Percentiles rank a stretch among this genome's conserved stretches.
phyloP scores from a whole-genome alignment of 2,113 vertebrate genomes.

The Heterochromis multidens region DNA sequence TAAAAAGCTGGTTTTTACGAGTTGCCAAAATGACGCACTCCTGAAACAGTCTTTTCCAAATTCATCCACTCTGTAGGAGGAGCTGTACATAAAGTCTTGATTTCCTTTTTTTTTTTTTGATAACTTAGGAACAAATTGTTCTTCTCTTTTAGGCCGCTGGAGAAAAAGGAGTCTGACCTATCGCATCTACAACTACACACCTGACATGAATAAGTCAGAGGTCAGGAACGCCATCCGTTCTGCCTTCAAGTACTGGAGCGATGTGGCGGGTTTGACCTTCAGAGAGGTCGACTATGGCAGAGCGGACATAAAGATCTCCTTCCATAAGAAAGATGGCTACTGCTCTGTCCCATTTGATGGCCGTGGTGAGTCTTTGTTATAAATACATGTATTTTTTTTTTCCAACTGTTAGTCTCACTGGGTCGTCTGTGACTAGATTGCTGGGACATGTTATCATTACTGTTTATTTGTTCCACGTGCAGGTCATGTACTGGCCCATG shows the following conservation, averaged over 20 bases:
- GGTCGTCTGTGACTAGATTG: neutral
- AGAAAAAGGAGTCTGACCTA: slow-evolving; percentile 83
- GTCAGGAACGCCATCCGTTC: slow-evolving; percentile 72
- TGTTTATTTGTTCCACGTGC: neutral
- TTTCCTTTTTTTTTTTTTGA: neutral
- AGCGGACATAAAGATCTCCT: slow-evolving; percentile 84
- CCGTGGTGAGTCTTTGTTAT: slow-evolving; percentile 53
- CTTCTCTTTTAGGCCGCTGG: slow-evolving; percentile 79
- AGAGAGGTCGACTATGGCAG: slow-evolving; percentile 75
- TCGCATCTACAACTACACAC: slow-evolving; percentile 80
- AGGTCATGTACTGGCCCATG: slow-evolving; percentile 87
- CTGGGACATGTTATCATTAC: neutral
- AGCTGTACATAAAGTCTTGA: neutral
- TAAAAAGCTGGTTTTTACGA: neutral
- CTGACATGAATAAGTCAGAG: slow-evolving; percentile 68
- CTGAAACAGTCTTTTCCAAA: neutral
- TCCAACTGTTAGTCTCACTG: neutral
- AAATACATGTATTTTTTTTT: neutral
- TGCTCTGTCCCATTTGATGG: slow-evolving; percentile 75
- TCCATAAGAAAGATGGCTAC: slow-evolving; percentile 71
- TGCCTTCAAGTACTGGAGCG: slow-evolving; percentile 86
- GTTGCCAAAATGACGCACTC: neutral
- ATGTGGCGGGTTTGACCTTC: slow-evolving; percentile 78
- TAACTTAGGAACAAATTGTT: neutral
- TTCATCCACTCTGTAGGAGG: neutral